These are phyloP conservation scores for Parochlus steinenii DNA, from an alignment of 2,888 invertebrate species.

Conservation along the genomic window DNA sequence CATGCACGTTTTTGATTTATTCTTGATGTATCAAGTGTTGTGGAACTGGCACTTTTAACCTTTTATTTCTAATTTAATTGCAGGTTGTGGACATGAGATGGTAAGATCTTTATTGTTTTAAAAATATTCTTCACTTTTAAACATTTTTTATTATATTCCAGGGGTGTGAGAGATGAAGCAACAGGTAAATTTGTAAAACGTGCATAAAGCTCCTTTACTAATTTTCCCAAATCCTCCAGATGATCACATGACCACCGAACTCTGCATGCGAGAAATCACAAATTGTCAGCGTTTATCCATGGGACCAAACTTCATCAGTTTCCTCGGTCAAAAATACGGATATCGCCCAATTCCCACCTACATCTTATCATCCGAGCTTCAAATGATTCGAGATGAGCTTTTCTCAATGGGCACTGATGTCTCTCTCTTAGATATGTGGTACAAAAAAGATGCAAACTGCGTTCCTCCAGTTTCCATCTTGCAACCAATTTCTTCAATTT, in stretches of 20 bases:
- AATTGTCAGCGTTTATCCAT: constrained; percentile 94
- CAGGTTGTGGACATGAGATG: constrained; percentile 98
- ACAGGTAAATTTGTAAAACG: too few relatives aligned
- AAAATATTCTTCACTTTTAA: too few relatives aligned
- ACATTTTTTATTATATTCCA: too few relatives aligned
- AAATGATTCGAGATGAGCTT: constrained; percentile 60
- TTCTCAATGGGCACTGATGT: constrained; percentile 69
- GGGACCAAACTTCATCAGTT: constrained; percentile 97
- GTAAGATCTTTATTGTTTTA: too few relatives aligned
- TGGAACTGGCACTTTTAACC: too few relatives aligned
- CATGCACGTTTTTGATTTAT: too few relatives aligned
- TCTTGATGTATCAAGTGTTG: too few relatives aligned
- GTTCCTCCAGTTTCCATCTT: constrained; percentile 89
- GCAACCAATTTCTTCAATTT: constrained; percentile 92
- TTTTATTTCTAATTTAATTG: constrained; percentile 9
- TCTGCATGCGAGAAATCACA: constrained; percentile 95
- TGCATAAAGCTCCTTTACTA: too few relatives aligned
- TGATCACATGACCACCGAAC: constrained; percentile 97
- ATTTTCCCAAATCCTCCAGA: too few relatives aligned
- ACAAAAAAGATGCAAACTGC: constrained; percentile 88
- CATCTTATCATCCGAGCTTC: constrained; percentile 79
- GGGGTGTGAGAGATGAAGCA: constrained; percentile 95
- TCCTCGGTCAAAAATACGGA: constrained; percentile 95
- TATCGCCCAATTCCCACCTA: constrained; percentile 95
- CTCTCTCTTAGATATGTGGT: constrained; percentile 79